Evolutionary conservation across 2,888 invertebrate genomes (phyloP), one percentile per base, ranked within the genome.

Genomic region (Athalia circularis): DNA sequence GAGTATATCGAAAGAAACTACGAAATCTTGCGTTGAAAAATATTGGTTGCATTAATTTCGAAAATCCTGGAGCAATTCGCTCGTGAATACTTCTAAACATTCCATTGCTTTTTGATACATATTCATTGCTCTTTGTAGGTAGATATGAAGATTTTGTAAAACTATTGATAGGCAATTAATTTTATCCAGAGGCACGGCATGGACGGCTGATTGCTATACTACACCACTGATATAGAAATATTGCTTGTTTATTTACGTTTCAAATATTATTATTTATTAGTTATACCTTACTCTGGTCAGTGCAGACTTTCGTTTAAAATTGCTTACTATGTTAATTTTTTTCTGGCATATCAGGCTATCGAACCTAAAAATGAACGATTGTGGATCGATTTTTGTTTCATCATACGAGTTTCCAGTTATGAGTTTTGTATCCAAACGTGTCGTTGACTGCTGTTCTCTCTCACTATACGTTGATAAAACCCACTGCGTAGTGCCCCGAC

Each of bases 151-250:
- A 29, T 54, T 68, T 68, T 43, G 4, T 3, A 67, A 48, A 5
- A 13, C 8, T 43, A 72, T n/a, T 59, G 6, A 68, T 52, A 4
- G 48, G 15, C 65, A 13, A 67, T 11, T 54, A 54, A 80, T 78
- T 75, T 77, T 77, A 78, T 74, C 29, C 29, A 29, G 29, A 85
- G 85, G 85, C 85, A 85, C 85, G 82, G 80, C 82, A 81, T 84
- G 85, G 84, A 84, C 84, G 85, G 85, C 82, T 83, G 80, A 57
- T 80, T 77, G 79, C 77, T 79, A 78, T 77, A 72, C 72, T 72
- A 47, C 45, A 59, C 72, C 72, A 59, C 57, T 52, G 59, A 57
- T 72, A 47, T 47, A 47, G 45, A 72, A 72, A 72, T 75, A 75
- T 75, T 75, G 62, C 75, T 75, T 11, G 48, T 13, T 75, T 50